Evolutionary conservation across 2,113 vertebrate species (phyloP).

Genomic region (Grantiella picta): DNA sequence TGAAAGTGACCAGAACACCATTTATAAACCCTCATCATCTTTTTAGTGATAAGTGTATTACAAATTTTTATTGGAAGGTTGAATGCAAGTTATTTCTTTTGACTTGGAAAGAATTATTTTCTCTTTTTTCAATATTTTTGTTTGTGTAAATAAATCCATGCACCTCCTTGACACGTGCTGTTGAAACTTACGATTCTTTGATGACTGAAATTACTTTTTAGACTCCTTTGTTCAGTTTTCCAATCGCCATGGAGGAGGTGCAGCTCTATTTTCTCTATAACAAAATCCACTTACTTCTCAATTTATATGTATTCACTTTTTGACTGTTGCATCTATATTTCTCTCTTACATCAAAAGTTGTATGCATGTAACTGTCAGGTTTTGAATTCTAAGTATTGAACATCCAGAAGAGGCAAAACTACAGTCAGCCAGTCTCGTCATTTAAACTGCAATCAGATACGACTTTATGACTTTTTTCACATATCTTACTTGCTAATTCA

Average conservation of each 20-base stretch:
- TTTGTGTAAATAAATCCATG: not conserved
- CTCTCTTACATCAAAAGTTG: not conserved
- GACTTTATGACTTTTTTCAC: not conserved
- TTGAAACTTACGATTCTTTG: not conserved
- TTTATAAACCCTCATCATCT: not conserved
- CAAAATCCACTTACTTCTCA: not conserved
- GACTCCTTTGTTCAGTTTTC: not conserved
- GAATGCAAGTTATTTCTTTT: not conserved
- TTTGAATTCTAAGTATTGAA: not conserved
- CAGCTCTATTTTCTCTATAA: not conserved
- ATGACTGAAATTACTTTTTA: not conserved
- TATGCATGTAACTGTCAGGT: not conserved
- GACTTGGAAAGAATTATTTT: not conserved
- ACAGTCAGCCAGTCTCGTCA: rapidly evolving
- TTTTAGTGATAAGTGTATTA: not conserved
- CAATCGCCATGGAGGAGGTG: not conserved
- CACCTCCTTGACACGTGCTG: not conserved
- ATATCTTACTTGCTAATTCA: not conserved
- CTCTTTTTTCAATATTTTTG: not conserved
- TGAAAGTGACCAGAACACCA: not conserved
- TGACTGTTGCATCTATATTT: not conserved
- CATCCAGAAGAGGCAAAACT: not conserved
- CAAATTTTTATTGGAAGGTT: not conserved
- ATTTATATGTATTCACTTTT: not conserved
- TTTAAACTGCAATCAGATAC: not conserved